Evolutionary conservation across 1,140 invertebrate species (phyloP), one percentile per base, ranked within the genome.

Genomic region (Conus ventricosus): DNA sequence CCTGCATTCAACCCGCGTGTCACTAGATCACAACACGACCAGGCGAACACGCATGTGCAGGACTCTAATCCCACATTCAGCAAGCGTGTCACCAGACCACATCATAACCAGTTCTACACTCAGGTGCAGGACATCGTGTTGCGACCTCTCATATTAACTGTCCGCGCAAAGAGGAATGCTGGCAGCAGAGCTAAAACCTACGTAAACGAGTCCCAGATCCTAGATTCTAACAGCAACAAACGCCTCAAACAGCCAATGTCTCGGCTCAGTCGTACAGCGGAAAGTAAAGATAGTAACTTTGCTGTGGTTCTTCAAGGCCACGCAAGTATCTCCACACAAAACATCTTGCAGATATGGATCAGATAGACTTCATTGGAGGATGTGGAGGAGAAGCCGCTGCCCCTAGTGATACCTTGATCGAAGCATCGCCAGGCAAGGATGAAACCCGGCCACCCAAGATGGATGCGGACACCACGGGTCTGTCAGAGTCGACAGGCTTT

Each of bases 271-370:
- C 81, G 51, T 7, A 4, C 51, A 17, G n/a, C 27, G 4, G 25
- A 67, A 17, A 39, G 7, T 20, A 63, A 10, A 17, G 25, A 11
- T 17, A 15, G 63, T 23, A 20, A 84, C 23, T 88, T 88, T 27
- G 78, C 87, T 39, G 87, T 88, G 25, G 87, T 88, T 17, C 87
- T 88, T 10, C 78, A 80, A 10, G 87, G 87, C 23, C 81, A 88
- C 87, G 78, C 81, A 88, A 88, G 57, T 60, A 63, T 13, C 87
- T 88, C 10, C 87, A 88, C 54, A 57, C 53, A 13, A 88, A 88
- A 55, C 39, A 67, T 23, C 51, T 86, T 7, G n/a, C 67, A 17
- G 39, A 25, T 17, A 3, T 23, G 11, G 85, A 76, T 4, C 23
- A 13, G 15, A 27, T 8, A 25, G 55, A 63, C 15, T 84, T 25